phyloP scores from a whole-genome alignment of 1,140 invertebrate genomes.

The Brachionus koreanus region DNA sequence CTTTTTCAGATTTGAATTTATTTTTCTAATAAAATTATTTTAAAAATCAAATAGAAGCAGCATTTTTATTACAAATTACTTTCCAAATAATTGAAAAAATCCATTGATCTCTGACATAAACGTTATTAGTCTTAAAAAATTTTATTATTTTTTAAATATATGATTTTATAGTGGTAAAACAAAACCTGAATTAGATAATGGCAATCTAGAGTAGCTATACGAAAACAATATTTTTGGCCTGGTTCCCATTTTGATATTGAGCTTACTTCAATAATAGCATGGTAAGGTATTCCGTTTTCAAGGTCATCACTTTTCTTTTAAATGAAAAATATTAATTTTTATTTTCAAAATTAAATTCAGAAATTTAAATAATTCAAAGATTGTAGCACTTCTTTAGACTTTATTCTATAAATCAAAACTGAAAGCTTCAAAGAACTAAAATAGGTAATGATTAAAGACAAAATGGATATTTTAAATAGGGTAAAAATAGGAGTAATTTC shows the following conservation, averaged over 20 bases:
- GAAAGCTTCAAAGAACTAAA: too few species aligned
- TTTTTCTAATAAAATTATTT: slow-evolving; percentile 59
- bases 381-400: too few species aligned
- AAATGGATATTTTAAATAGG: too few species aligned
- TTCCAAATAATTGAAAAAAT: slow-evolving; percentile 78
- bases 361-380: too few species aligned
- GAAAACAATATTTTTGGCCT: slow-evolving; percentile 73
- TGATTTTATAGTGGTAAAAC: neutral
- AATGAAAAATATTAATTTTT: slow-evolving; percentile 61
- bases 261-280: slow-evolving; percentile 73
- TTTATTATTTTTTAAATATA: slow-evolving; percentile 51
- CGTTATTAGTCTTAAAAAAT: slow-evolving; percentile 65
- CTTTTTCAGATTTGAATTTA: slow-evolving; percentile 71
- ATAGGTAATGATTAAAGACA: too few species aligned
- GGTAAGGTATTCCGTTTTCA: slow-evolving; percentile 69
- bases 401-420: too few species aligned
- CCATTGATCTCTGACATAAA: slow-evolving; percentile 77
- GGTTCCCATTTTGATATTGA: slow-evolving; percentile 74
- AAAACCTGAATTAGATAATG: slow-evolving; percentile 70
- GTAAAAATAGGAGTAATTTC: neutral
- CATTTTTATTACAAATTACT: too few species aligned
- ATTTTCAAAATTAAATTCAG: neutral
- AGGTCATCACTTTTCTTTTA: slow-evolving; percentile 71
- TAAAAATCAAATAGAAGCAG: neutral
- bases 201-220: slow-evolving; percentile 72